These are phyloP conservation scores for Stichopus chloronotus DNA, from an alignment of 35 echinoderm and acorn worm genomes.

Conservation along the genomic window DNA sequence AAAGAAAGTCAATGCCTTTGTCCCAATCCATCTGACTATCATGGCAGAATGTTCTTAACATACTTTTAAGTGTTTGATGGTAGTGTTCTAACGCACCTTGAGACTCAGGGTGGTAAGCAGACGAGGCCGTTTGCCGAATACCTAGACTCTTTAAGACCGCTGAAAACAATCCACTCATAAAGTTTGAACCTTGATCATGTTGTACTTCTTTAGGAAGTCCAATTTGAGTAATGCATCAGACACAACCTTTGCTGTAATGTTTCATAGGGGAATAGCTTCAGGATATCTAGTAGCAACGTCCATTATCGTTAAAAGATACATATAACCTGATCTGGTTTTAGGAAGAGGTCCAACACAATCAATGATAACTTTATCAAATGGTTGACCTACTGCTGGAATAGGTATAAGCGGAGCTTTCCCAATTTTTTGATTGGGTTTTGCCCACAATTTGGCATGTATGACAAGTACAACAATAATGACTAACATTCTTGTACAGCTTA, in stretches of 20 bases:
- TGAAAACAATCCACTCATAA: conserved; percentile 65
- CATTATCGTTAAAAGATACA: conserved; percentile 13
- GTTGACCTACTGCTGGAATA: too few relatives aligned
- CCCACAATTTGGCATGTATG: conserved; percentile 42
- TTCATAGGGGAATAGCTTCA: conserved; percentile 64
- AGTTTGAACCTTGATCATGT: conserved; percentile 69
- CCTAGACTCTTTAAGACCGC: conserved; percentile 57
- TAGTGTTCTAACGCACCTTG: conserved; percentile 67
- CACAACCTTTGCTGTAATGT: conserved; percentile 55
- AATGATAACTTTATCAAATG: conserved; percentile 47
- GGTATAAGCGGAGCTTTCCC: neutral
- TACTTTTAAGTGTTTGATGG: too few relatives aligned
- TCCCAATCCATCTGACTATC: too few relatives aligned
- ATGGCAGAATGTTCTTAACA: too few relatives aligned
- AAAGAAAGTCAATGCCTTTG: too few relatives aligned
- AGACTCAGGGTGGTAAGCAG: conserved; percentile 73
- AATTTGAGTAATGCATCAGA: conserved; percentile 60
- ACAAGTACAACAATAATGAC: conserved; percentile 3
- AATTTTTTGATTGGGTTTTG: conserved; percentile 15
- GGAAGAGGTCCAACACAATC: conserved; percentile 52
- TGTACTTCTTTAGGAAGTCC: conserved; percentile 69
- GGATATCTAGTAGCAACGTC: conserved; percentile 24
- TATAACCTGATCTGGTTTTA: conserved; percentile 43
- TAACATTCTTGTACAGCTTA: conserved; percentile 22
- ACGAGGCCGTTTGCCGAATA: conserved; percentile 54